These are phyloP conservation scores for Caranx ignobilis DNA, from an alignment of 2,113 vertebrate species.

Conservation along the genomic window DNA sequence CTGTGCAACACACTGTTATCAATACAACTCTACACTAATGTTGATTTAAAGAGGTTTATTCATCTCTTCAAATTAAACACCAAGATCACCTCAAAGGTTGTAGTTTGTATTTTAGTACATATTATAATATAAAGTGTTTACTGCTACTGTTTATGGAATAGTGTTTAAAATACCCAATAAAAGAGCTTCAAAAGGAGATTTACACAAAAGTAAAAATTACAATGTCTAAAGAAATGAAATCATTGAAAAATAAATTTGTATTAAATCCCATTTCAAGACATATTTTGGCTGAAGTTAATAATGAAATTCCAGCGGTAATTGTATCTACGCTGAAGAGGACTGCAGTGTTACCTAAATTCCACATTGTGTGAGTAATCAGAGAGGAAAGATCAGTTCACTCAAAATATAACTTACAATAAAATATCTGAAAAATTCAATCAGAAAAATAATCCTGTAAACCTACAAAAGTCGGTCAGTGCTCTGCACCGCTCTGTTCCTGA, in stretches of 20 bases:
- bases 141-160: too few relatives aligned
- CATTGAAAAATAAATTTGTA: background rate
- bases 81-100: too few relatives aligned
- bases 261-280: background rate
- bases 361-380: background rate
- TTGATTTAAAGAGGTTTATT: too few relatives aligned
- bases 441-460: background rate
- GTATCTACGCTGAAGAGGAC: background rate
- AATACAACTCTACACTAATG: background rate
- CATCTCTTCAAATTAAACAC: too few relatives aligned
- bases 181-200: too few relatives aligned
- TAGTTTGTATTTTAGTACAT: too few relatives aligned
- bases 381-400: background rate
- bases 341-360: constrained; percentile 1
- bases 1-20: background rate
- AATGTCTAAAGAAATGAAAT: background rate
- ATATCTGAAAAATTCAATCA: background rate
- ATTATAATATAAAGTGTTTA: too few relatives aligned
- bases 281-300: constrained; percentile 4
- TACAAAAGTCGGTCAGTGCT: background rate
- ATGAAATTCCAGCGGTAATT: background rate
- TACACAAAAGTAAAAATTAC: background rate
- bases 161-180: too few relatives aligned
- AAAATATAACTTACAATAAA: background rate
- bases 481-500: background rate